Percentiles rank a stretch among this genome's conserved stretches.
These are phyloP conservation scores for Diachrysia chrysitis DNA, from an alignment of 2,888 invertebrate genomes.

Conservation along the genomic window DNA sequence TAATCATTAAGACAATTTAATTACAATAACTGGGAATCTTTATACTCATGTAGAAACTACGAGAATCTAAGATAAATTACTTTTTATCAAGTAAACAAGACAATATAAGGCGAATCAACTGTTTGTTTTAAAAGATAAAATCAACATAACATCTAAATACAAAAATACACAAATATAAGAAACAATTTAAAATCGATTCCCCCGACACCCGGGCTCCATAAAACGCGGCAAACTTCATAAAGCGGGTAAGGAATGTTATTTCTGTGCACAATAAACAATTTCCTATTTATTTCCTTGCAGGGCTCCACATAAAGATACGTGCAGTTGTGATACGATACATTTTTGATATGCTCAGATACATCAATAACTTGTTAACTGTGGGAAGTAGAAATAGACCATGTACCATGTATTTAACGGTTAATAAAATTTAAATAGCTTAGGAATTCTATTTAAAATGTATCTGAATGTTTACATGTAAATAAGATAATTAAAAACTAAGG, in stretches of 20 bases:
- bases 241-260: slow-evolving; percentile 51
- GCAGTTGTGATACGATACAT: slow-evolving; percentile 8
- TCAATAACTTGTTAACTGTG: neutral
- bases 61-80: too few relatives aligned
- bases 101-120: neutral
- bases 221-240: slow-evolving; percentile 43
- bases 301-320: slow-evolving; percentile 36
- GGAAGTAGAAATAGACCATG: too few relatives aligned
- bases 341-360: slow-evolving; percentile 10
- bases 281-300: slow-evolving; percentile 56
- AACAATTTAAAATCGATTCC: slow-evolving; percentile 31
- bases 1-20: too few relatives aligned
- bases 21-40: too few relatives aligned
- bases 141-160: neutral
- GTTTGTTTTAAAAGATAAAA: neutral
- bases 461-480: neutral
- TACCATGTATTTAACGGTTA: too few relatives aligned
- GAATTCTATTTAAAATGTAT: neutral
- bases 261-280: slow-evolving; percentile 54
- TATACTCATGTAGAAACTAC: too few relatives aligned
- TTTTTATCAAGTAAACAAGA: neutral
- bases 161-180: neutral
- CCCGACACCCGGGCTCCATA: slow-evolving; percentile 28
- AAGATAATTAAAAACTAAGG: neutral
- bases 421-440: too few relatives aligned